phyloP scores from a whole-genome alignment of 1,140 invertebrate species.

The Gonatopus flavifemur region DNA sequence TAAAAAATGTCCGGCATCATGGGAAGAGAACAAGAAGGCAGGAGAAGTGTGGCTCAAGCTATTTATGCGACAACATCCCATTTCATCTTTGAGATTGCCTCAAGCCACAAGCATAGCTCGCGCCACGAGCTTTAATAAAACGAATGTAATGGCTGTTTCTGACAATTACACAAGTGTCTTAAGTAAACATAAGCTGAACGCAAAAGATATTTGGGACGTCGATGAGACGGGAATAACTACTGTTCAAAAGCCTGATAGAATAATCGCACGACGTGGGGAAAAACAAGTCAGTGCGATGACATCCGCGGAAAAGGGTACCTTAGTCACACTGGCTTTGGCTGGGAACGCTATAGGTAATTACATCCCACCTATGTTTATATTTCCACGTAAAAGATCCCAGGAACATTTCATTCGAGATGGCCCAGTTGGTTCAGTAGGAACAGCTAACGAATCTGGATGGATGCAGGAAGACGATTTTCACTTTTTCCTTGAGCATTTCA shows the following conservation, averaged over 20 bases:
- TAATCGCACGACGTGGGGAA: constrained; percentile 46
- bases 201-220: constrained; percentile 46
- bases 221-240: constrained; percentile 59
- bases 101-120: constrained; percentile 24
- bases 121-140: constrained; percentile 56
- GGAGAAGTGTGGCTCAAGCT: constrained; percentile 35
- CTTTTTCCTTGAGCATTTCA: constrained; percentile 8
- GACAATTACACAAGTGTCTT: neutral
- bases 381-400: constrained; percentile 11
- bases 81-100: constrained; percentile 34
- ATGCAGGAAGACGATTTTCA: constrained; percentile 9
- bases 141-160: constrained; percentile 43
- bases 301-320: constrained; percentile 47
- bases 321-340: constrained; percentile 46
- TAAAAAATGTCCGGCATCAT: constrained; percentile 32
- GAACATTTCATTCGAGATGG: constrained; percentile 29
- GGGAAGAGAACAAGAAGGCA: constrained; percentile 26
- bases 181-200: neutral
- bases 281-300: constrained; percentile 53
- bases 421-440: constrained; percentile 10
- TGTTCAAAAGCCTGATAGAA: constrained; percentile 42
- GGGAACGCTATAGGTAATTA: constrained; percentile 46
- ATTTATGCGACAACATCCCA: constrained; percentile 39
- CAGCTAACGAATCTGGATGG: constrained; percentile 16
- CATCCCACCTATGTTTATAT: constrained; percentile 10